Conservation (phyloP, 2,888 invertebrate species). For the Spisula subtruncata region DNA sequence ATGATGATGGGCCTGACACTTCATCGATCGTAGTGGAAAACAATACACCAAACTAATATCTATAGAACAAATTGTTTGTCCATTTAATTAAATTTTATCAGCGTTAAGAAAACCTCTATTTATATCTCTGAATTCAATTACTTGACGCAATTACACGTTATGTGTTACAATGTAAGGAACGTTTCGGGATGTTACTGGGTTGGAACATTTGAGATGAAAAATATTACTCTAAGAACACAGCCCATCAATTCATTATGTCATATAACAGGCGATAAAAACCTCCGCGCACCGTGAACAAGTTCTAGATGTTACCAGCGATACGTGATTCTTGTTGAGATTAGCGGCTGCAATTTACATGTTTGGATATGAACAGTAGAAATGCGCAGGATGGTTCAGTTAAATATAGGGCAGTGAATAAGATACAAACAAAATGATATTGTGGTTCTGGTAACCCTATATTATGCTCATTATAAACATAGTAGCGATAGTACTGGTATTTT, state of each 20-base stretch:
- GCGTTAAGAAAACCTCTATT: constrained; percentile 51
- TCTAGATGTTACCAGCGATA: neutral
- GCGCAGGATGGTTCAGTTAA: neutral
- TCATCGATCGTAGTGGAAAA: constrained; percentile 34
- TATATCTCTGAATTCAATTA: constrained; percentile 45
- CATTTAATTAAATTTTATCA: constrained; percentile 55
- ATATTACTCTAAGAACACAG: neutral
- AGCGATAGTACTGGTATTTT: no score
- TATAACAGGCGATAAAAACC: neutral
- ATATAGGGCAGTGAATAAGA: no score
- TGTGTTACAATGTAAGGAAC: constrained; percentile 17
- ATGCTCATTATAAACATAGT: no score
- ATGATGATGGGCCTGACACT: constrained; percentile 8
- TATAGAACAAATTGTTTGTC: constrained; percentile 47
- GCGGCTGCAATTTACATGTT: neutral
- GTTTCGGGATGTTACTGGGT: neutral
- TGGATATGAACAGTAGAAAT: neutral
- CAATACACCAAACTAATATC: constrained; percentile 39
- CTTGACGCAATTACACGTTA: constrained; percentile 33
- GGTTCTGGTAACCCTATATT: no score
- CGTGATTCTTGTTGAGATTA: neutral
- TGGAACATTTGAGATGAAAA: neutral
- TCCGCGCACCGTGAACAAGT: neutral
- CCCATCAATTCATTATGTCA: constrained; percentile 11
- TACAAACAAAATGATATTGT: no score